A percentile compares a stretch with the other conserved stretches of the same genome.
Conservation (phyloP, 37 sponge, comb jelly and placozoan species). For the Hexactinellida sp. region DNA sequence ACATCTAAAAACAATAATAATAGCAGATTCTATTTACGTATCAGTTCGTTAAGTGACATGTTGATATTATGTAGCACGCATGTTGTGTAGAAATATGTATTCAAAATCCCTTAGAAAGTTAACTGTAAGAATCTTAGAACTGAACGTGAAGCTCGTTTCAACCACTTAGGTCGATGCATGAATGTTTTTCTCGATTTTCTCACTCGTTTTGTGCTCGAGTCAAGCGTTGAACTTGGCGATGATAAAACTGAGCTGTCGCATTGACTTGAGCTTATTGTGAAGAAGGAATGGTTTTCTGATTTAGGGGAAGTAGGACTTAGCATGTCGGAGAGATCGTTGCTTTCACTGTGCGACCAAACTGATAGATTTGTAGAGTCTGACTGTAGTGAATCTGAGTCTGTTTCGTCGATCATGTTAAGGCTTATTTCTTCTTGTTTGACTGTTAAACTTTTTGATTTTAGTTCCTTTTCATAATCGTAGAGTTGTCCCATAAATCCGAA, state of each 20-base stretch:
- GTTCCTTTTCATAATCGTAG: background rate
- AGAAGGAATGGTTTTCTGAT: background rate
- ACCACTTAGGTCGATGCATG: constrained; percentile 6
- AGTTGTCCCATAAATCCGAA: background rate
- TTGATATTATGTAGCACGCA: background rate
- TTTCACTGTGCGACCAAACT: background rate
- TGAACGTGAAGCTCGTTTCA: constrained; percentile 15
- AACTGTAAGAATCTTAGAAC: background rate
- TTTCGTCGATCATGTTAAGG: background rate
- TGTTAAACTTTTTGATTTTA: background rate
- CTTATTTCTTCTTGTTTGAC: background rate
- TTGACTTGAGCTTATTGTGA: background rate
- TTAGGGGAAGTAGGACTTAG: background rate
- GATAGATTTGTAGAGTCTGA: background rate
- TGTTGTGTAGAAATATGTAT: background rate
- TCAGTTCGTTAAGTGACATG: constrained; percentile 9
- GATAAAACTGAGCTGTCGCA: background rate
- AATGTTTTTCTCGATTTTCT: background rate
- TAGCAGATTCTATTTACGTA: background rate
- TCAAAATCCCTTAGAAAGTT: background rate
- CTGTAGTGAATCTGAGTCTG: background rate
- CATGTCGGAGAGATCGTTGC: background rate
- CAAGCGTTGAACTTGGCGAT: background rate
- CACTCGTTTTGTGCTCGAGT: background rate
- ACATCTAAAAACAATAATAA: background rate